These are phyloP conservation scores for Lepidochrysops patricia DNA, from an alignment of 2,888 invertebrate species.

Conservation along the genomic window DNA sequence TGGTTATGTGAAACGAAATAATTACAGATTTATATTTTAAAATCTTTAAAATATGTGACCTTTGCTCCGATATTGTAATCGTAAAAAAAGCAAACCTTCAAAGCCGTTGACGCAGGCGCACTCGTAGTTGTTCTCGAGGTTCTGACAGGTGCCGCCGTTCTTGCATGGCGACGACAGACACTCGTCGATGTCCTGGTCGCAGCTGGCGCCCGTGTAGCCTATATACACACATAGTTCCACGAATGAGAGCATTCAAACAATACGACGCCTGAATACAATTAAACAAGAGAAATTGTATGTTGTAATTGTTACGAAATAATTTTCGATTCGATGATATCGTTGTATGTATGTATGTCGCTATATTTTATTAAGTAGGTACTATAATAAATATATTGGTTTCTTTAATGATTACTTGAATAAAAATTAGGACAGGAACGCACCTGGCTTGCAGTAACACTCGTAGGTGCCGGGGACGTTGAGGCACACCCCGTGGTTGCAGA, in stretches of 20 bases:
- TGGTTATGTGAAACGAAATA: neutral
- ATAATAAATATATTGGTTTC: too few relatives aligned
- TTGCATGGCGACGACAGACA: slow-evolving; percentile 89
- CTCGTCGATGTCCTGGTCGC: slow-evolving; percentile 90
- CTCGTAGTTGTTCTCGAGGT: slow-evolving; percentile 87
- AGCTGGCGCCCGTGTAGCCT: slow-evolving; percentile 87
- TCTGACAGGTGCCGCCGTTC: slow-evolving; percentile 87
- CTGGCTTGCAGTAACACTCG: slow-evolving; percentile 91
- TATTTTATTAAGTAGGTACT: too few relatives aligned
- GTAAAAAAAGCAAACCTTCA: slow-evolving; percentile 62
- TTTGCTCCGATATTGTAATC: neutral
- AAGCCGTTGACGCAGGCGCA: slow-evolving; percentile 90
- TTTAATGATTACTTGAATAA: too few relatives aligned
- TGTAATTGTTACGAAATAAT: neutral
- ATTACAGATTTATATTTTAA: neutral
- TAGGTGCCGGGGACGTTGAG: slow-evolving; percentile 83
- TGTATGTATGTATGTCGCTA: neutral
- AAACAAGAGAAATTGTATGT: neutral
- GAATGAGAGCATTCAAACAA: neutral
- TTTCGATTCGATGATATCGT: neutral
- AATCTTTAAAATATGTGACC: neutral
- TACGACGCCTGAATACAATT: neutral
- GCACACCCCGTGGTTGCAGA: slow-evolving; percentile 89
- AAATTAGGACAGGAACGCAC: slow-evolving; percentile 28
- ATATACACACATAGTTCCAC: slow-evolving; percentile 10